Conservation (phyloP, 2,888 invertebrate genomes). For the Acleris laterana region DNA sequence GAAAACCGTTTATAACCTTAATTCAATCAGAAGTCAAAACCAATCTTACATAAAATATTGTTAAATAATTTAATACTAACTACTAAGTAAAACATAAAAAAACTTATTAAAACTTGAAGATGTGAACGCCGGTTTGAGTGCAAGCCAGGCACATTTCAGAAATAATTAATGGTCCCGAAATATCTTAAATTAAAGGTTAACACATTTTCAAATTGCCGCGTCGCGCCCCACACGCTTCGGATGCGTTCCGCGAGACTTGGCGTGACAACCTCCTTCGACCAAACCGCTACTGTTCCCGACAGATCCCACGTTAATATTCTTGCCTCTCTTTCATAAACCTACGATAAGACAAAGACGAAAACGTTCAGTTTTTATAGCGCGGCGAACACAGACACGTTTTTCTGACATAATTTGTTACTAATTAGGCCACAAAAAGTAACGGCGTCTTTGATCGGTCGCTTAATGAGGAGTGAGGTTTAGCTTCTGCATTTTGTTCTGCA, state of each 20-base stretch:
- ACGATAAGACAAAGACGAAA: slow-evolving; percentile 8
- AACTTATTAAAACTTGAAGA: background rate
- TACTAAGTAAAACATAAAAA: background rate
- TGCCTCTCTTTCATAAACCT: slow-evolving; percentile 3
- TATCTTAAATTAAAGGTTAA: slow-evolving; percentile 37
- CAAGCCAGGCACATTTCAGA: slow-evolving; percentile 11
- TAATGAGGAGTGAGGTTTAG: slow-evolving; percentile 32
- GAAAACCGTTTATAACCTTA: too few relatives aligned
- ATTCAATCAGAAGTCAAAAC: too few relatives aligned
- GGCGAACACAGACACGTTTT: slow-evolving; percentile 48
- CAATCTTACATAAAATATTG: too few relatives aligned
- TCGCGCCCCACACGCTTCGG: slow-evolving; percentile 14
- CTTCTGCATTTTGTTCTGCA: slow-evolving; percentile 15
- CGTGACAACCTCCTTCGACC: slow-evolving; percentile 34
- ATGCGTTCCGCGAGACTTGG: slow-evolving; percentile 39
- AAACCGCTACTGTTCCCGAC: slow-evolving; percentile 7
- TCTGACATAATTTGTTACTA: slow-evolving; percentile 71
- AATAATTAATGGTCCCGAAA: slow-evolving; percentile 33
- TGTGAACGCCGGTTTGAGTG: slow-evolving; percentile 9
- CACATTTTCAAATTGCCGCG: slow-evolving; percentile 34
- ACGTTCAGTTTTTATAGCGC: slow-evolving; percentile 9
- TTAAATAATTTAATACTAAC: too few relatives aligned
- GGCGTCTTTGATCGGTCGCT: slow-evolving; percentile 38
- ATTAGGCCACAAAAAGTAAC: slow-evolving; percentile 64
- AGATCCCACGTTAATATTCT: slow-evolving; percentile 3